Evolutionary conservation across 2,888 invertebrate species (phyloP), one percentile per base, ranked within the genome.

Genomic region (Phengaris alcon): DNA sequence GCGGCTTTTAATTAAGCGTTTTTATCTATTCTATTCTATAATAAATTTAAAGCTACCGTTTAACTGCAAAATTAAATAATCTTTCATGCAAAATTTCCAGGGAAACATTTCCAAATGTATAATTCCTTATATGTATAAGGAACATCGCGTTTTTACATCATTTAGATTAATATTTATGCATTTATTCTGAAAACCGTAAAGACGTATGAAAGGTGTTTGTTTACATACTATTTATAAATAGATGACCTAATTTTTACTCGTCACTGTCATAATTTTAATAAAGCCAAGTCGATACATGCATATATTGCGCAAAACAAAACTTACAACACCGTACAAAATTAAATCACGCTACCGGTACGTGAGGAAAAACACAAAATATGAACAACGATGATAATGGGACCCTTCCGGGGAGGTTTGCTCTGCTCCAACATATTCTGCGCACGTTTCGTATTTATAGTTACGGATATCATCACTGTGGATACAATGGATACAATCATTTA

Each of bases 361-460:
- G 69, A 48, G 69, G 9, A 48, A 48, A 69, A 69, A 48, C 48
- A 69, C 69, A 69, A 69, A 69, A 69, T 48, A 69, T 22, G 46
- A 9, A 22, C 15, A 48, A n/a, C n/a, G 46, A 69, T 69, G 48
- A 15, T 69, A 69, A 69, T 69, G 48, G 48, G 46, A 48, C n/a
- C 48, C 48, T 15, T 69, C 15, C 35, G 22, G 64, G 64, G 22
- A 2, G 8, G 64, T 10, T 64, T 64, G 9, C 35, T 10, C 52
- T 12, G 12, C 64, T 12, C 1, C 5, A 13, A 44, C 44, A 7
- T 64, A 64, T 64, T 64, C 64, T 35, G 35, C 35, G 35, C 35
- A 64, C 64, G 64, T 64, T 12, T 64, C 64, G 13, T 64, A 64
- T 64, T 64, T 64, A 64, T 64, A 64, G 35, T 64, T 44, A 64